A percentile compares a stretch with the other conserved stretches of the same genome.
These are phyloP conservation scores for Orthosia cruda DNA, from an alignment of 2,888 invertebrate genomes.

Conservation along the genomic window DNA sequence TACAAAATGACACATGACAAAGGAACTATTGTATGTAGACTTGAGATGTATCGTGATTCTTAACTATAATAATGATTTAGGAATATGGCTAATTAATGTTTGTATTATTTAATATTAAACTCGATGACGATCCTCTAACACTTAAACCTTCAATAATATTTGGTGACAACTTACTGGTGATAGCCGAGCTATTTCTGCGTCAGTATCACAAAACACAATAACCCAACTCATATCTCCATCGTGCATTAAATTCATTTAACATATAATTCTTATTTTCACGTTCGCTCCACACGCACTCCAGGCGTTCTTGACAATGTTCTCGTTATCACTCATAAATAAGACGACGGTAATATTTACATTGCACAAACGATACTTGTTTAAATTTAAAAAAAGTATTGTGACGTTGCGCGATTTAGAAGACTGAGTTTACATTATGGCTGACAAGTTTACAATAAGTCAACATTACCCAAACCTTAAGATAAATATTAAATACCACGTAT, in stretches of 20 bases:
- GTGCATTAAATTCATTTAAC: conserved; percentile 54
- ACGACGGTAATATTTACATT: conserved; percentile 81
- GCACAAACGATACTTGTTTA: conserved; percentile 78
- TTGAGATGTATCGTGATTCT: conserved; percentile 86
- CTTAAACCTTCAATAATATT: conserved; percentile 83
- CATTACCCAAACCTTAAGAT: conserved; percentile 47
- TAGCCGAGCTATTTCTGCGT: conserved; percentile 38
- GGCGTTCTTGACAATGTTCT: conserved; percentile 61
- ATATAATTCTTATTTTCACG: conserved; percentile 65
- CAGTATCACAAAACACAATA: conserved; percentile 57
- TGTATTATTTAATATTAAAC: conserved; percentile 77
- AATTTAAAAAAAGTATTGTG: conserved; percentile 58
- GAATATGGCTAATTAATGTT: conserved; percentile 86
- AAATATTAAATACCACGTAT: conserved; percentile 38
- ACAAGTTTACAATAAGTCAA: conserved; percentile 37
- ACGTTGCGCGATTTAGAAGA: conserved; percentile 55
- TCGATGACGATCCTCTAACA: conserved; percentile 81
- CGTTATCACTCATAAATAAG: conserved; percentile 73
- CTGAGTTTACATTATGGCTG: conserved; percentile 40
- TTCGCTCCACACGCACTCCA: conserved; percentile 59
- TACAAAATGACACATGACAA: conserved; percentile 91
- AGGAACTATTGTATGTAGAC: conserved; percentile 91
- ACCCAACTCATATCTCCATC: conserved; percentile 48
- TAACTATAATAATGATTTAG: conserved; percentile 81
- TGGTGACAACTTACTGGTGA: conserved; percentile 79